A percentile compares a stretch with the other conserved stretches of the same genome.
These are phyloP conservation scores for Philonicus albiceps DNA, from an alignment of 2,888 invertebrate genomes.

Conservation along the genomic window DNA sequence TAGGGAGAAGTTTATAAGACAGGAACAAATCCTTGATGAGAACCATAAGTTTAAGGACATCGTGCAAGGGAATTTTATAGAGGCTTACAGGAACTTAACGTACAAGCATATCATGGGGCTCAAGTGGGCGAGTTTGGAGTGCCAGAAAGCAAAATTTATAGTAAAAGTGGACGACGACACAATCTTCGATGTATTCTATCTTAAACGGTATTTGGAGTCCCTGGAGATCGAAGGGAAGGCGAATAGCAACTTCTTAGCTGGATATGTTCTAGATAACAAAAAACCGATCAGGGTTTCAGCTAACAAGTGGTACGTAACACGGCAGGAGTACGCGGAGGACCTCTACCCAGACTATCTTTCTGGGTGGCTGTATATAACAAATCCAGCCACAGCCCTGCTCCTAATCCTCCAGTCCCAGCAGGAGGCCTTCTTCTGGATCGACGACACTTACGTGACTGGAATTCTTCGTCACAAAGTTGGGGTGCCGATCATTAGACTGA, in stretches of 20 bases:
- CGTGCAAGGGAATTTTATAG: constrained; percentile 78
- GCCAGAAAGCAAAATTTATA: constrained; percentile 69
- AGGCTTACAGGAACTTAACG: constrained; percentile 82
- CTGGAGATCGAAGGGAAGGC: constrained; percentile 57
- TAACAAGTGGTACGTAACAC: constrained; percentile 84
- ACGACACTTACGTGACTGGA: constrained; percentile 88
- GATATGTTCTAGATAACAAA: constrained; percentile 73
- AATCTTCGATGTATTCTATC: constrained; percentile 72
- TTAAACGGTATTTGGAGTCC: constrained; percentile 64
- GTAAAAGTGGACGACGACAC: constrained; percentile 87
- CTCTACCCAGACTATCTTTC: constrained; percentile 80
- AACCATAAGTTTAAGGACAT: constrained; percentile 72
- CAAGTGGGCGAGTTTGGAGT: constrained; percentile 74
- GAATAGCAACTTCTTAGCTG: constrained; percentile 67
- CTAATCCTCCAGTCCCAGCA: constrained; percentile 67
- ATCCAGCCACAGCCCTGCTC: constrained; percentile 68
- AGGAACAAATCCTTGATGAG: constrained; percentile 70
- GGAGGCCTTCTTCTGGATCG: constrained; percentile 88
- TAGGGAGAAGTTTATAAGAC: constrained; percentile 65
- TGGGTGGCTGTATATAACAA: constrained; percentile 85
- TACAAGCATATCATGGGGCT: constrained; percentile 85
- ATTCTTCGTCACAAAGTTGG: constrained; percentile 70
- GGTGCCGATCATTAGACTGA: constrained; percentile 68
- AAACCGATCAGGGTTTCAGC: constrained; percentile 70
- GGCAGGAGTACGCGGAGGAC: constrained; percentile 69